Base-by-base conservation (phyloP, 1,140 invertebrate genomes). In the Lanistes nyassanus region DNA sequence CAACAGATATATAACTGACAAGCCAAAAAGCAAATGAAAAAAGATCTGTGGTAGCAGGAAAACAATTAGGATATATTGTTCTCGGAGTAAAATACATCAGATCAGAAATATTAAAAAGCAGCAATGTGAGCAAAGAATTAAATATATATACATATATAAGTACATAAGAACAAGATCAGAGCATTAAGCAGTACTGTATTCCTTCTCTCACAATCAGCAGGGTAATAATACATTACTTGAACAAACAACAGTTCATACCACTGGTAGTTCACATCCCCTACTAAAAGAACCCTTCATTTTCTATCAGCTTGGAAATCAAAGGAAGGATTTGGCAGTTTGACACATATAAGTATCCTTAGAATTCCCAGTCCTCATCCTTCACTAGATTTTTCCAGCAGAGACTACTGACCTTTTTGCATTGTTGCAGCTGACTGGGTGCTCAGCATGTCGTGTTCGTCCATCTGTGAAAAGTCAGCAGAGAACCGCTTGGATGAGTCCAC, bases 401-500 rank as follows among this genome's bases (percentile, higher is more conserved):
- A 55, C 26, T 21, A 53, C 67, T 53, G 62, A 81, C 77, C 77
- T 75, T 56, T 58, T 9, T 73, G 60, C 47, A 73, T 6, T 42
- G 58, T 47, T 13, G 31, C 26, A 7, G 62, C 42, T 37, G 60
- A 60, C 26, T 75, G 79, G 31, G 58, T 60, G 2, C 36, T 60
- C 26, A 42, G 37, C 16, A 83, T 70, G 66, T 83, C 79, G 26
- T 93, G 93, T 81, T 94, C 93, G 70, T 94, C 85, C 31, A 86
- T 34, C 70, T 80, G 80, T 21, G 74, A 78, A 21, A 84, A 55
- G 67, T 84, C 83, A 7, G 83, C 79, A n/a, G 83, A 84, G 53
- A 77, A 81, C 34, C 83, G 74, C 39, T 84, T 83, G 36, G 75
- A 77, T 42, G 66, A 55, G 29, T 86, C 83, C 0, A 86, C 82